phyloP scores from a whole-genome alignment of 2,888 invertebrate species.

The Minunthozetes semirufus region DNA sequence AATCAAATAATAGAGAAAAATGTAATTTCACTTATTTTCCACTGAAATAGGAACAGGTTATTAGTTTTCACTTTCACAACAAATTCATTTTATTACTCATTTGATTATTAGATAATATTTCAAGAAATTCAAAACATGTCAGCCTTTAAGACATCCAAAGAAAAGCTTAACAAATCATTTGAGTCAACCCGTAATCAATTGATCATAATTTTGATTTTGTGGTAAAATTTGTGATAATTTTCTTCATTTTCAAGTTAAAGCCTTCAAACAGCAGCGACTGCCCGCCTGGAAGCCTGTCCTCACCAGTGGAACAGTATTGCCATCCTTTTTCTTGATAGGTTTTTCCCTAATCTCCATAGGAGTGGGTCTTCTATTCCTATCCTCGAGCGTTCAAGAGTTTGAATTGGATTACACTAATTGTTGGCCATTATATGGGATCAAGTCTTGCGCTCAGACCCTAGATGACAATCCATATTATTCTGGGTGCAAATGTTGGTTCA shows the following conservation, averaged over 20 bases:
- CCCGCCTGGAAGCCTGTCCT: conserved; percentile 8
- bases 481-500: conserved; percentile 34
- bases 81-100: too few species aligned
- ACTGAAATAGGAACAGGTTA: too few species aligned
- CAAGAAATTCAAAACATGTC: too few species aligned
- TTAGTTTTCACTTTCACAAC: too few species aligned
- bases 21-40: too few species aligned
- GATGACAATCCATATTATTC: not conserved
- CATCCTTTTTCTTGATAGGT: not conserved
- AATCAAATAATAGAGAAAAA: too few species aligned
- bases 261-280: conserved; percentile 21
- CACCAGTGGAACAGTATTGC: conserved; percentile 7
- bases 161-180: not conserved
- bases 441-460: conserved; percentile 21
- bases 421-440: conserved; percentile 24
- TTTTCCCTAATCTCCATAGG: not conserved
- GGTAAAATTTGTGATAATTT: not conserved
- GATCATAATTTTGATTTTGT: not conserved
- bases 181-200: not conserved
- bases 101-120: too few species aligned
- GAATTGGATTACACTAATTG: conserved; percentile 29
- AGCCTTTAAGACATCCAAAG: not conserved
- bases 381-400: not conserved
- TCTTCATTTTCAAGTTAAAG: not conserved
- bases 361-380: not conserved